Evolutionary conservation across 2,797 vertebrate species (phyloP).

Genomic region (Hoplostethus mediterraneus): DNA sequence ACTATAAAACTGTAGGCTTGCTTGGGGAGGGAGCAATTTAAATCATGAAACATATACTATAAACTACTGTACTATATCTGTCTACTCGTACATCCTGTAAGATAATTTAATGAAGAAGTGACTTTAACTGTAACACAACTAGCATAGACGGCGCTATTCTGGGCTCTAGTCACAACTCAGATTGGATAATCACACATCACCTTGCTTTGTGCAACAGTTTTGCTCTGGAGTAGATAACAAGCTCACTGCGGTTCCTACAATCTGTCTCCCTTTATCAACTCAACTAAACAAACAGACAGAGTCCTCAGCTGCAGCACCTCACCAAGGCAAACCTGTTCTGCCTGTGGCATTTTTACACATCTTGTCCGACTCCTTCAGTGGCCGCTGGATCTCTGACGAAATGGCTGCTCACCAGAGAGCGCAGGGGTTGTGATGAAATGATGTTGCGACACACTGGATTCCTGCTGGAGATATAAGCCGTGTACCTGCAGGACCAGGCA

Average conservation of each 20-base stretch:
- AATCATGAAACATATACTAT: slow-evolving; percentile 15
- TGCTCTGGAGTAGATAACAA: neutral
- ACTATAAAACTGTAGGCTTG: slow-evolving; percentile 25
- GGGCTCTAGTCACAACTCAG: neutral
- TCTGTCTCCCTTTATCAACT: slow-evolving; percentile 11
- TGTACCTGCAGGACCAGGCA: slow-evolving; percentile 23
- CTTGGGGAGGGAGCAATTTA: slow-evolving; percentile 6
- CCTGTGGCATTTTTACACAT: slow-evolving; percentile 38
- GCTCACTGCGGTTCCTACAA: neutral
- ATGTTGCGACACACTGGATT: slow-evolving; percentile 69
- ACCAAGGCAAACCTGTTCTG: slow-evolving; percentile 39
- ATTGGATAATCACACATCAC: neutral
- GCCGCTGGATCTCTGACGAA: slow-evolving; percentile 46
- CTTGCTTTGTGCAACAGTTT: slow-evolving; percentile 2
- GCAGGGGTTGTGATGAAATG: slow-evolving; percentile 37
- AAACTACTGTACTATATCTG: slow-evolving; percentile 47
- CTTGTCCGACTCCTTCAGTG: slow-evolving; percentile 15
- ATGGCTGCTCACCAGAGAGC: slow-evolving; percentile 50
- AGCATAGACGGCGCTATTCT: neutral
- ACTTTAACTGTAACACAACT: slow-evolving; percentile 8
- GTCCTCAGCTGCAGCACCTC: neutral
- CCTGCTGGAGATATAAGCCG: slow-evolving; percentile 32
- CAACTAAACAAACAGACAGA: slow-evolving; percentile 11
- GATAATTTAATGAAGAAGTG: slow-evolving; percentile 6
- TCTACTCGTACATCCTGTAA: slow-evolving; percentile 25